phyloP scores from a whole-genome alignment of 2,888 invertebrate species.

The Pocota personata region DNA sequence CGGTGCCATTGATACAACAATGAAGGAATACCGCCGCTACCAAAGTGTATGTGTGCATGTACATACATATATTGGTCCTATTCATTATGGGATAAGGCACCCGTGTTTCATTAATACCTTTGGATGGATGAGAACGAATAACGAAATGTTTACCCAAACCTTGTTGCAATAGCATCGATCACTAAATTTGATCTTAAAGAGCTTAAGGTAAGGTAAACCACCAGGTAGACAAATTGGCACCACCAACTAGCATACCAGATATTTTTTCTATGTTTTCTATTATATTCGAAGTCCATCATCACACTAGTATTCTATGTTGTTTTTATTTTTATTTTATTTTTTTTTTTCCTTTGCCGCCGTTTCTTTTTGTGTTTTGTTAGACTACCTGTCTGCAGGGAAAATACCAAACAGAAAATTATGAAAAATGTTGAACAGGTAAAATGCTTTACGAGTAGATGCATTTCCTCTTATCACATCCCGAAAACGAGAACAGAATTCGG shows the following conservation, averaged over 20 bases:
- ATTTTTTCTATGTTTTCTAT: slow-evolving; percentile 23
- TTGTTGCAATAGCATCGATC: slow-evolving; percentile 39
- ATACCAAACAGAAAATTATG: slow-evolving; percentile 35
- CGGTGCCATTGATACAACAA: slow-evolving; percentile 67
- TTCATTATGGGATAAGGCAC: slow-evolving; percentile 72
- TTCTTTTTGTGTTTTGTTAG: slow-evolving; percentile 28
- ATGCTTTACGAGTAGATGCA: slow-evolving; percentile 41
- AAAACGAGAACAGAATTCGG: slow-evolving; percentile 52
- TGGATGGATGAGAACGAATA: slow-evolving; percentile 17
- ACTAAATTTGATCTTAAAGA: slow-evolving; percentile 47
- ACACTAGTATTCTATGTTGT: neutral
- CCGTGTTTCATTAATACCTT: slow-evolving; percentile 67
- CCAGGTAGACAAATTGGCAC: slow-evolving; percentile 73
- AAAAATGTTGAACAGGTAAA: slow-evolving; percentile 58
- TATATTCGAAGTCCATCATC: slow-evolving; percentile 47
- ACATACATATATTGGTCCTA: slow-evolving; percentile 50
- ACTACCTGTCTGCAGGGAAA: slow-evolving; percentile 62
- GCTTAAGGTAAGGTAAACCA: slow-evolving; percentile 30
- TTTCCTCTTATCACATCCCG: slow-evolving; percentile 36
- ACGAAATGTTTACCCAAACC: slow-evolving; percentile 53
- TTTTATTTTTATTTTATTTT: neutral
- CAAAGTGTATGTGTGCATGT: neutral
- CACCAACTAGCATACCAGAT: slow-evolving; percentile 16
- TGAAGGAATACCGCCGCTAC: slow-evolving; percentile 32
- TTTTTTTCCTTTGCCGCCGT: neutral